Conservation (phyloP, 2,888 invertebrate genomes). For the Cheilosia vulpina region DNA sequence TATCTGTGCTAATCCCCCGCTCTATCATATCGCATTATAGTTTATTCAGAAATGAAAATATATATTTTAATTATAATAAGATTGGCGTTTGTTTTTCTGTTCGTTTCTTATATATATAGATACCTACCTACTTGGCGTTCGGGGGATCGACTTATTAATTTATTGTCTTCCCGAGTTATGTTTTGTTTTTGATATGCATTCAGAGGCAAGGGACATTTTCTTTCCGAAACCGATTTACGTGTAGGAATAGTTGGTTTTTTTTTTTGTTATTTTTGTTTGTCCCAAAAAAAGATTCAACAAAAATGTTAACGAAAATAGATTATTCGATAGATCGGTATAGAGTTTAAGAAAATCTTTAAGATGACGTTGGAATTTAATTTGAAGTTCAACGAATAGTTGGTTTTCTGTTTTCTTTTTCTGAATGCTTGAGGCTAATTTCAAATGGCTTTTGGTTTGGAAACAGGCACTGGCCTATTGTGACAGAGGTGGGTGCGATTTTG, state of each 20-base stretch:
- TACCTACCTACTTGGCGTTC: background rate
- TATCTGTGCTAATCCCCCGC: constrained; percentile 1
- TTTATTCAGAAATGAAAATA: background rate
- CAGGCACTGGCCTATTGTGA: too few relatives aligned
- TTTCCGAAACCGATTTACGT: constrained; percentile 24
- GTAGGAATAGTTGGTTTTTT: background rate
- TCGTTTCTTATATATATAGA: too few relatives aligned
- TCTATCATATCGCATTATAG: background rate
- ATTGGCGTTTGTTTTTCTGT: background rate
- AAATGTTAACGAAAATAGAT: constrained; percentile 1
- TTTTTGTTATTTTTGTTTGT: background rate
- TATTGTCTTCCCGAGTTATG: constrained; percentile 11
- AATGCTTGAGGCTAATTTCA: too few relatives aligned
- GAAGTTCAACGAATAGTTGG: too few relatives aligned
- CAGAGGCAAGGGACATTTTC: background rate
- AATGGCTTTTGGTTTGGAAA: too few relatives aligned
- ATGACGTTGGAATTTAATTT: too few relatives aligned
- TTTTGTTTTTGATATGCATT: constrained; percentile 9
- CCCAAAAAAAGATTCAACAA: background rate
- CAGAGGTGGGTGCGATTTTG: too few relatives aligned
- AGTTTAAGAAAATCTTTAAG: background rate
- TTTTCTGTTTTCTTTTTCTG: too few relatives aligned
- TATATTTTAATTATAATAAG: background rate
- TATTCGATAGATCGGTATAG: constrained; percentile 15
- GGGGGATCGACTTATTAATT: constrained; percentile 37